Base-by-base conservation (phyloP, 2,113 vertebrate species). In the Strigops habroptila region DNA sequence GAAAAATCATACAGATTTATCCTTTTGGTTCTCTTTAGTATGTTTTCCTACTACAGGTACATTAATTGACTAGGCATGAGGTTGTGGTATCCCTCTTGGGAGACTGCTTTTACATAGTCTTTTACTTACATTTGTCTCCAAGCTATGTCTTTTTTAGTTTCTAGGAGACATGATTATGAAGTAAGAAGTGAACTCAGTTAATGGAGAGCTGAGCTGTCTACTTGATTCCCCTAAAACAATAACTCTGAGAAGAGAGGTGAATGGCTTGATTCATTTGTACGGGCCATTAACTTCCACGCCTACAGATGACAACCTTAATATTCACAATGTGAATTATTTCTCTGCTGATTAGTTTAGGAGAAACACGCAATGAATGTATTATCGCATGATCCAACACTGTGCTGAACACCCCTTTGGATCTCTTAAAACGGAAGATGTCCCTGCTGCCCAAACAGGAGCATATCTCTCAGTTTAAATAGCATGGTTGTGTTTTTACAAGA, bases 261-360 rank as follows among this genome's bases (percentile, higher is more conserved):
- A 92, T 44, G 67, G 48, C 78, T 93, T 93, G 86, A 91, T 92
- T 91, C 33, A 52, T 96, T 91, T 95, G 62, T 76, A 18, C 0
- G 3, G 86, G 43, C 84, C 74, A 89, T 95, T 97, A 95, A 79
- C 62, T 95, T 92, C 52, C 74, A 62, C 14, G 10, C 86, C 86
- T 81, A 63, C 80, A 86, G 60, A 93, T 84, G 94, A 70, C 73
- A 95, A 6, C 1, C 10, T 94, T 94, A 95, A 93, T 87, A 86
- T 87, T 91, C 89, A 73, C 77, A 60, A 14, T 37, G 39, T 92
- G 73, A 96, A 79, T 95, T 89, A 82, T 95, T 91, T 87, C 57
- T 84, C 69, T 76, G 30, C 43, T 85, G 81, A 82, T 82, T 77
- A 79, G 46, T 86, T 83, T 78, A 82, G 77, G 64, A 87, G 62